Evolutionary conservation across 2,113 vertebrate genomes (phyloP), one percentile per base, ranked within the genome.

Genomic region (Lepus europaeus): DNA sequence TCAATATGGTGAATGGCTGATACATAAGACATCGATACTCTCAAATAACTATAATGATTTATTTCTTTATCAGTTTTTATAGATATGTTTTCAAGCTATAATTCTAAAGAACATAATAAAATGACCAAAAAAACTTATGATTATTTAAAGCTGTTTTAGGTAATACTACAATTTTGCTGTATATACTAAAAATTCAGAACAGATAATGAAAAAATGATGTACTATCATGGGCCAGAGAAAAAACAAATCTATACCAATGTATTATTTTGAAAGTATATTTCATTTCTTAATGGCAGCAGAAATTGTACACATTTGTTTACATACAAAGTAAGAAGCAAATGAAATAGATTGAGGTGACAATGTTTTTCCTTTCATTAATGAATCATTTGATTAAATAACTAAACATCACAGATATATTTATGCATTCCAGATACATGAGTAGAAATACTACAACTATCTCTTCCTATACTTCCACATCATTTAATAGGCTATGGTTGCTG

Each of bases 161-260:
- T 73, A 63, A 84, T 85, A 56, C 13, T 83, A 72, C n/a, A 56
- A 10, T 68, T 88, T 84, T 94, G 33, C 56, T 88, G 78, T 22
- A 78, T 59, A 87, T 68, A 49, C 5, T 81, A 68, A 81, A 76
- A 86, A 94, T 69, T 81, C 11, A 45, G n/a, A 56, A 77, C 17
- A 81, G 79, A 59, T 56, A 70, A 59, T 20, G 53, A 90, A 89
- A 89, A 83, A 29, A 45, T 29, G 31, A 69, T 22, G 10, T 29
- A 61, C 12, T 79, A 81, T 63, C 19, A 88, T 53, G 53, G 87
- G 36, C 78, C 53, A 45, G 27, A 93, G 72, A 87, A 95, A 36
- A 63, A 63, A 76, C 36, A 69, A 89, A 76, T 66, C 9, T 23
- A 45, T 9, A 93, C 3, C 23, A 87, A 82, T 12, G 49, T n/a